Percentiles rank a stretch among this genome's conserved stretches.
These are phyloP conservation scores for Actias luna DNA, from an alignment of 2,888 invertebrate genomes.

Conservation along the genomic window DNA sequence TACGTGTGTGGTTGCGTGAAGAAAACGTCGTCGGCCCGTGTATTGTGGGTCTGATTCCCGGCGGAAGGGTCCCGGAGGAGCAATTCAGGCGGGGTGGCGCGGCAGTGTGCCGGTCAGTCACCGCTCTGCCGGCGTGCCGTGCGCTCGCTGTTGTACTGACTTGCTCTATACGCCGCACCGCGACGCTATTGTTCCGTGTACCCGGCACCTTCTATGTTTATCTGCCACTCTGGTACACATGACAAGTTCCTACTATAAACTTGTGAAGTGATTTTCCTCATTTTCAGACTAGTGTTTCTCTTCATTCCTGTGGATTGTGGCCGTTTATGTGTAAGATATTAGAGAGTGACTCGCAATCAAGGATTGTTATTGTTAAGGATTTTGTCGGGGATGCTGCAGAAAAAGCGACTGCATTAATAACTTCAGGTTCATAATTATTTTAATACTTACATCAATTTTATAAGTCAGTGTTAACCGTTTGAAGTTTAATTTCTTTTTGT, in stretches of 20 bases:
- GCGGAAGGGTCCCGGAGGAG: slow-evolving; percentile 76
- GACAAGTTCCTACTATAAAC: slow-evolving; percentile 59
- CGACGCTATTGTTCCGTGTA: slow-evolving; percentile 52
- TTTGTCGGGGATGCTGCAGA: slow-evolving; percentile 52
- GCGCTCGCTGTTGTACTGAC: slow-evolving; percentile 59
- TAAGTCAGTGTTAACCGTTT: background rate
- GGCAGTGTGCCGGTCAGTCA: slow-evolving; percentile 81
- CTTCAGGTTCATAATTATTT: slow-evolving; percentile 46
- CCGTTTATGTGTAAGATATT: slow-evolving; percentile 66
- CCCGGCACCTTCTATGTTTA: slow-evolving; percentile 59
- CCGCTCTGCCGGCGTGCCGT: slow-evolving; percentile 75
- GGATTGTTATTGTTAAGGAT: slow-evolving; percentile 66
- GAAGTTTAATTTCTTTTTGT: background rate
- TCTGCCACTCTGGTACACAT: slow-evolving; percentile 61
- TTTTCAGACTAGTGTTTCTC: slow-evolving; percentile 51
- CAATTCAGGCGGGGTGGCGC: slow-evolving; percentile 71
- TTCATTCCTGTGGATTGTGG: slow-evolving; percentile 63
- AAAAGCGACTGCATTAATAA: slow-evolving; percentile 40
- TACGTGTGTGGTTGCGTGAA: slow-evolving; percentile 50
- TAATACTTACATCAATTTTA: background rate
- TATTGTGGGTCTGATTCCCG: slow-evolving; percentile 65
- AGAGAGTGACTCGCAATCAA: slow-evolving; percentile 59
- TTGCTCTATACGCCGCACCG: slow-evolving; percentile 42
- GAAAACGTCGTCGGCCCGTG: slow-evolving; percentile 39
- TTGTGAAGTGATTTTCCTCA: slow-evolving; percentile 56